Evolutionary conservation across 1,140 invertebrate genomes (phyloP).

Genomic region (Zaprionus ornatus): DNA sequence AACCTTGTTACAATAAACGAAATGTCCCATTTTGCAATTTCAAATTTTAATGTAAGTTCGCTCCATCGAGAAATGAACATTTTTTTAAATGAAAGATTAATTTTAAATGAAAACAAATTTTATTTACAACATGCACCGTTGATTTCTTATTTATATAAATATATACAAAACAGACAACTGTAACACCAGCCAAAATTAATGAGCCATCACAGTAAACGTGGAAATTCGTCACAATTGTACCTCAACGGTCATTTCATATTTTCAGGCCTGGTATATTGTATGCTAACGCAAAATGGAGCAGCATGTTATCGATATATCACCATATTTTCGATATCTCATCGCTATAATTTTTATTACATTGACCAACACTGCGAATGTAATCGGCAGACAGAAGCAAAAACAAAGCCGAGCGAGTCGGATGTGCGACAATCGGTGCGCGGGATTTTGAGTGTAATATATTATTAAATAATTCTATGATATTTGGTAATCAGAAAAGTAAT

Average conservation of each 20-base stretch:
- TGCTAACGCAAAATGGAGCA: neutral
- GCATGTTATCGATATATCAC: constrained; percentile 5
- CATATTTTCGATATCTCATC: neutral
- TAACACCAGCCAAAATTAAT: too few relatives aligned
- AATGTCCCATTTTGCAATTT: neutral
- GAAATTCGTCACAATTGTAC: too few relatives aligned
- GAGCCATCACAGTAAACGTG: too few relatives aligned
- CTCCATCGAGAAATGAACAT: too few relatives aligned
- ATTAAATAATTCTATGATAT: constrained; percentile 43
- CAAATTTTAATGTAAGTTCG: neutral
- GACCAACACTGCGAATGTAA: constrained; percentile 16
- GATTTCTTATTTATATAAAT: too few relatives aligned
- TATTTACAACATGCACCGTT: too few relatives aligned
- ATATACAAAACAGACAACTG: too few relatives aligned
- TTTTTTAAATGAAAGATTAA: too few relatives aligned
- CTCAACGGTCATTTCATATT: too few relatives aligned
- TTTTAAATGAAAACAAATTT: too few relatives aligned
- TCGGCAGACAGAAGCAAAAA: constrained; percentile 44
- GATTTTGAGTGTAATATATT: constrained; percentile 38
- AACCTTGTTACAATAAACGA: constrained; percentile 16
- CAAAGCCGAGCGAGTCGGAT: constrained; percentile 43
- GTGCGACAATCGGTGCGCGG: constrained; percentile 39
- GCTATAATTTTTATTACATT: neutral
- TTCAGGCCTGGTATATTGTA: too few relatives aligned
- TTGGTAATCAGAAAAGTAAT: constrained; percentile 21